A percentile compares a stretch with the other conserved stretches of the same genome.
phyloP scores from a whole-genome alignment of 2,888 invertebrate species.

The Pyrgus malvae region DNA sequence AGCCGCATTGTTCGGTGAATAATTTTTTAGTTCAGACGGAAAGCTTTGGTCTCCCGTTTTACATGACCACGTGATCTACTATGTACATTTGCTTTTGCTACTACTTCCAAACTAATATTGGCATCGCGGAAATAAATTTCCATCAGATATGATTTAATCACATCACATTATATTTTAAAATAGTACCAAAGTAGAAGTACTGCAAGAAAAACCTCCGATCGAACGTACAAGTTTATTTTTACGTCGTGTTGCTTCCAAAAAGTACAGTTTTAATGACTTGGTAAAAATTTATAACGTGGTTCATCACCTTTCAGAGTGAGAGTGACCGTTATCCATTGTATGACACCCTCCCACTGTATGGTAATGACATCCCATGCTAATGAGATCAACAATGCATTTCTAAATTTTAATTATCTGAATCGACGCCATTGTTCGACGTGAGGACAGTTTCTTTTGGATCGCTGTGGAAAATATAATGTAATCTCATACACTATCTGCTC shows the following conservation, averaged over 20 bases:
- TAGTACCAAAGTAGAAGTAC: too few species aligned
- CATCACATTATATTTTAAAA: too few species aligned
- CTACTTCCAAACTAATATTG: too few species aligned
- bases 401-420: conserved; percentile 16
- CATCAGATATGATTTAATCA: too few species aligned
- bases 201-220: too few species aligned
- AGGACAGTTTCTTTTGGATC: conserved; percentile 8
- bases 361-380: conserved; percentile 20
- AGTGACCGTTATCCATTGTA: conserved; percentile 15
- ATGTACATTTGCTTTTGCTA: too few species aligned
- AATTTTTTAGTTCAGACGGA: too few species aligned
- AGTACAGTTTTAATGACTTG: not conserved
- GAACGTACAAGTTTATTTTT: too few species aligned
- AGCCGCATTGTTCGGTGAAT: too few species aligned
- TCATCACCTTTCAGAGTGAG: not conserved
- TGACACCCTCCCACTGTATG: conserved; percentile 20
- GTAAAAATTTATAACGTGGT: not conserved
- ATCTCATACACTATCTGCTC: not conserved
- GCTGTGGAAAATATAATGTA: not conserved
- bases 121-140: too few species aligned
- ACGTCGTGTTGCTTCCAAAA: not conserved
- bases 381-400: conserved; percentile 19
- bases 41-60: too few species aligned
- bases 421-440: conserved; percentile 9
- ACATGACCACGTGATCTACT: too few species aligned